Evolutionary conservation across 2,113 vertebrate genomes (phyloP).

Genomic region (Cyprinodon variegatus): DNA sequence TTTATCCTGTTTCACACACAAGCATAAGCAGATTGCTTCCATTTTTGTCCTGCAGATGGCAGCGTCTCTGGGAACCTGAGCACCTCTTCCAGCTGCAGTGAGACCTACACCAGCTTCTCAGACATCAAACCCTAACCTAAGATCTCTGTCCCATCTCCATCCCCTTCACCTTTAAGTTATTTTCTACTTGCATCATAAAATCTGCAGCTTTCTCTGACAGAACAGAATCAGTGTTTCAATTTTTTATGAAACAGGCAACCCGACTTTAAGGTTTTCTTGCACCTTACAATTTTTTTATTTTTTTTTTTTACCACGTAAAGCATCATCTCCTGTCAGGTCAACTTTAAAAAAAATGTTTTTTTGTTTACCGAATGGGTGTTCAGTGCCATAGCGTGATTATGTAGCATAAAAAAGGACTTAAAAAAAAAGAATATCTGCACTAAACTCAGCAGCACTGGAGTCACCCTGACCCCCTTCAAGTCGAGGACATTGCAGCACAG

Average conservation of each 20-base stretch:
- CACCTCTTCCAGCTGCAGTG: conserved; percentile 94
- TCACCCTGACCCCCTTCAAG: neutral
- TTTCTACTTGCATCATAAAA: conserved; percentile 41
- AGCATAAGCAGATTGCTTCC: neutral
- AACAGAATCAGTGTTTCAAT: neutral
- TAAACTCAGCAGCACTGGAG: neutral
- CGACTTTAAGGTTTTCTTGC: neutral
- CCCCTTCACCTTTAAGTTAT: neutral
- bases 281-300: neutral
- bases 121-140: conserved; percentile 88
- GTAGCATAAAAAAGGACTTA: conserved; percentile 48
- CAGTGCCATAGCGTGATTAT: conserved; percentile 21
- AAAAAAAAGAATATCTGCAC: conserved; percentile 23
- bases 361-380: conserved; percentile 5
- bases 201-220: conserved; percentile 1
- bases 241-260: neutral
- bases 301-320: neutral
- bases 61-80: conserved; percentile 91
- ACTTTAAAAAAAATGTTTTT: conserved; percentile 10
- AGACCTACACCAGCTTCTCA: conserved; percentile 88
- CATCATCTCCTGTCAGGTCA: conserved; percentile 15
- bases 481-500: neutral
- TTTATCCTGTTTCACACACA: neutral
- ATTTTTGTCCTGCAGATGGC: conserved; percentile 81
- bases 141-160: conserved; percentile 32